phyloP scores from a whole-genome alignment of 2,113 vertebrate species.

The Ochotona princeps region DNA sequence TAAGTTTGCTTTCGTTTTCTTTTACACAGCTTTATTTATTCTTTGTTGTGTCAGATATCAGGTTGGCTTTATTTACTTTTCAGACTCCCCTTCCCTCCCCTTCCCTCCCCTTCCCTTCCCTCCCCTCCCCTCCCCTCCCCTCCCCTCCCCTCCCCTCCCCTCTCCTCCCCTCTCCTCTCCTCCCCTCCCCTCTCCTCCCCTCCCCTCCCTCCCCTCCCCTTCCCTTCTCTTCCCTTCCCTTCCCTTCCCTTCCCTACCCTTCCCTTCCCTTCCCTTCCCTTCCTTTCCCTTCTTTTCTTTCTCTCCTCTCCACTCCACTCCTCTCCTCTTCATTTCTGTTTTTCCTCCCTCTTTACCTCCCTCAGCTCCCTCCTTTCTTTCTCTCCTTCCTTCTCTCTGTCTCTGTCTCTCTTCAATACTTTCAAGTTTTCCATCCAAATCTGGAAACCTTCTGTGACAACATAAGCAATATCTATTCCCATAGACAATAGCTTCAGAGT shows the following conservation, averaged over 20 bases:
- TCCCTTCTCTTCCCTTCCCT: too few species aligned
- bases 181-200: too few species aligned
- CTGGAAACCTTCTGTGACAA: slow-evolving; percentile 6
- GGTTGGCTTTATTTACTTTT: not conserved
- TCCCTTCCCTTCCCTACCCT: too few species aligned
- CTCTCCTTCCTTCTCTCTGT: not conserved
- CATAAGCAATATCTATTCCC: slow-evolving; percentile 12
- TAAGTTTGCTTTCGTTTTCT: not conserved
- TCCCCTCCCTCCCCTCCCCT: too few species aligned
- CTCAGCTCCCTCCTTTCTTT: too few species aligned
- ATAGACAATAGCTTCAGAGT: slow-evolving; percentile 26
- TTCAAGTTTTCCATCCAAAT: slow-evolving; percentile 47
- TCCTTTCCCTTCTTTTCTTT: too few species aligned
- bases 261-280: too few species aligned
- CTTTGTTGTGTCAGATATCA: not conserved
- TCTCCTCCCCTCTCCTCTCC: too few species aligned
- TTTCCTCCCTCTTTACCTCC: not conserved
- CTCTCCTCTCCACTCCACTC: too few species aligned
- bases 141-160: not conserved
- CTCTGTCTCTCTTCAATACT: not conserved
- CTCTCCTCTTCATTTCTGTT: not conserved
- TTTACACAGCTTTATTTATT: not conserved
- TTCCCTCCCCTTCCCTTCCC: not conserved
- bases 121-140: too few species aligned
- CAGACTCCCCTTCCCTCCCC: not conserved